A percentile compares a stretch with the other conserved stretches of the same genome.
Conservation (phyloP, 2,888 invertebrate species). For the Drosophila kuntzei region DNA sequence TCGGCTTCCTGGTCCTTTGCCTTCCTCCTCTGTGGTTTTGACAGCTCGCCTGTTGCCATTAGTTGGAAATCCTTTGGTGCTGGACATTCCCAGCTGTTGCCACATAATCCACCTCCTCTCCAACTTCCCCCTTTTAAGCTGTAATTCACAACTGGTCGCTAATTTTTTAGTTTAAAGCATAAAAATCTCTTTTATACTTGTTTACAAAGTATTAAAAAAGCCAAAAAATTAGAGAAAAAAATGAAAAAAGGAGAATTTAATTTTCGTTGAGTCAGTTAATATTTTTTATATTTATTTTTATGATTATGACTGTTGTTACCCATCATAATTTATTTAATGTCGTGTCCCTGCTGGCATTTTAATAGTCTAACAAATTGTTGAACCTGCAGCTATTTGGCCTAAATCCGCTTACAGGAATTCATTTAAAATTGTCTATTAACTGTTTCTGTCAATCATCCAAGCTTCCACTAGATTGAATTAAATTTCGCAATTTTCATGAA, state of each 20-base stretch:
- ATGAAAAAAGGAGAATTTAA: conserved; percentile 5
- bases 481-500: conserved; percentile 20
- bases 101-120: conserved; percentile 54
- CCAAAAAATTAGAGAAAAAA: background rate
- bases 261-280: conserved; percentile 5
- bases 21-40: conserved; percentile 5
- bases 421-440: conserved; percentile 18
- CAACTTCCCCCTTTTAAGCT: background rate
- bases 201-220: conserved; percentile 23
- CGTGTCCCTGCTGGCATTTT: conserved; percentile 23
- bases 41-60: conserved; percentile 34
- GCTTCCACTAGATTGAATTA: conserved; percentile 25
- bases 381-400: conserved; percentile 20
- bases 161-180: conserved; percentile 52
- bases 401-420: conserved; percentile 27
- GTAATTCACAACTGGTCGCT: conserved; percentile 43
- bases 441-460: conserved; percentile 17
- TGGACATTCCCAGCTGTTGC: conserved; percentile 62
- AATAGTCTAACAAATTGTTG: conserved; percentile 36
- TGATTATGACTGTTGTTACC: conserved; percentile 2
- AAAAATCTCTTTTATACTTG: conserved; percentile 31
- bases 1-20: background rate
- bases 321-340: conserved; percentile 38
- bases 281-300: conserved; percentile 17
- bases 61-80: conserved; percentile 60